phyloP scores from a whole-genome alignment of 1,140 invertebrate species.

The Drosophila mojavensis region DNA sequence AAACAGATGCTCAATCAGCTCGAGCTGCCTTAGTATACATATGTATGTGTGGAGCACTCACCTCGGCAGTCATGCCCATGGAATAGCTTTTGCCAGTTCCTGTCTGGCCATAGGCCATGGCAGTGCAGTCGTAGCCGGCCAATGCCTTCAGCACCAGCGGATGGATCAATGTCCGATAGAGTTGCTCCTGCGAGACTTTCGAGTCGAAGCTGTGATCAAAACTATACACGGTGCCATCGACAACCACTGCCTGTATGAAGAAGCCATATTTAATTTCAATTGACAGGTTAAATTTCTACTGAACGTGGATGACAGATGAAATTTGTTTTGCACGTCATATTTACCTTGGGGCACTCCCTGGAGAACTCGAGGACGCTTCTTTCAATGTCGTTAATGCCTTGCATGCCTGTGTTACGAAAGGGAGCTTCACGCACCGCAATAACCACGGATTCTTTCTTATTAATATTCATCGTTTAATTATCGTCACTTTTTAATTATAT shows the following conservation, averaged over 20 bases:
- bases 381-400: constrained; percentile 6
- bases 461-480: not conserved
- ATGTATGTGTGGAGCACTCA: constrained; percentile 7
- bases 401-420: no score
- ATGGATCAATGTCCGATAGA: constrained; percentile 90
- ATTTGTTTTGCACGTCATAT: not conserved
- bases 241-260: constrained; percentile 35
- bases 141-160: constrained; percentile 90
- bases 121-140: constrained; percentile 89
- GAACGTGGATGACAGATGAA: not conserved
- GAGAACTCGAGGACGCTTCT: constrained; percentile 1
- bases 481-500: constrained; percentile 5
- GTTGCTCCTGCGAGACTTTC: constrained; percentile 85
- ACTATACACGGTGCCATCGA: constrained; percentile 84
- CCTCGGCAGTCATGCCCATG: constrained; percentile 91
- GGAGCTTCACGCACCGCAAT: constrained; percentile 48
- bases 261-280: not conserved
- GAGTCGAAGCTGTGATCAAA: constrained; percentile 88
- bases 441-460: constrained; percentile 8
- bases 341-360: constrained; percentile 4
- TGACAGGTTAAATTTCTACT: no score
- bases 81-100: constrained; percentile 92
- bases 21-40: not conserved
- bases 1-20: not conserved
- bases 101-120: constrained; percentile 91